Base-by-base conservation (phyloP, 2,113 vertebrate species). In the Rynchops niger region DNA sequence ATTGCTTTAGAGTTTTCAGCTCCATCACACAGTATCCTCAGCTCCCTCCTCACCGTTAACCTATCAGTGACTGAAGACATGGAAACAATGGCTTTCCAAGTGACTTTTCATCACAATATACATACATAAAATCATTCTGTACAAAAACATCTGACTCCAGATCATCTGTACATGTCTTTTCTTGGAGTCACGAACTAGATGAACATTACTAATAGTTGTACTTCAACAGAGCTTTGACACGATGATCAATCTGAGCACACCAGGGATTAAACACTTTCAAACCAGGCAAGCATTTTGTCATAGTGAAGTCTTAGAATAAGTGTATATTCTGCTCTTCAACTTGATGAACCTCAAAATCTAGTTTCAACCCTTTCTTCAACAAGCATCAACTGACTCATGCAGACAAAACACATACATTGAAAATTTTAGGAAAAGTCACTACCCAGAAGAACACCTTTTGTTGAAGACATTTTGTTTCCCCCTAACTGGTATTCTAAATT, bases 211-310 rank as follows among this genome's bases (percentile, higher is more conserved):
- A 53, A 18, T 3, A 84, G 45, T 3, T 58, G 53, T 26, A 26
- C 47, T 52, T 43, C 23, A 72, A 29, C 11, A 14, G 1, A 79
- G 49, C 43, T 85, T 53, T 53, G 74, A 87, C 23, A 59, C 3
- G 1, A 20, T 1, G 0, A 83, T 15, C 1, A 0, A 55, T 13
- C 17, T 17, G 13, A 88, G 29, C 45, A 32, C 9, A 52, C 23
- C 15, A 4, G 16, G 20, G 16, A 77, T 71, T 38, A 50, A 80
- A 59, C 18, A 30, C 22, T 47, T 56, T 29, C 50, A 58, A 53
- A 78, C 11, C 0, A 0, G 45, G 26, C 73, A 62, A 87, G 55
- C 0, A 1, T 47, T 63, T 30, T 90, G 85, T 84, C 7, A 1
- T 1, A 20, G 21, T 34, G 56, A 66, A 82, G 15, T 13, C 10